phyloP scores from a whole-genome alignment of 1,140 invertebrate species.

The Heliconius congener region DNA sequence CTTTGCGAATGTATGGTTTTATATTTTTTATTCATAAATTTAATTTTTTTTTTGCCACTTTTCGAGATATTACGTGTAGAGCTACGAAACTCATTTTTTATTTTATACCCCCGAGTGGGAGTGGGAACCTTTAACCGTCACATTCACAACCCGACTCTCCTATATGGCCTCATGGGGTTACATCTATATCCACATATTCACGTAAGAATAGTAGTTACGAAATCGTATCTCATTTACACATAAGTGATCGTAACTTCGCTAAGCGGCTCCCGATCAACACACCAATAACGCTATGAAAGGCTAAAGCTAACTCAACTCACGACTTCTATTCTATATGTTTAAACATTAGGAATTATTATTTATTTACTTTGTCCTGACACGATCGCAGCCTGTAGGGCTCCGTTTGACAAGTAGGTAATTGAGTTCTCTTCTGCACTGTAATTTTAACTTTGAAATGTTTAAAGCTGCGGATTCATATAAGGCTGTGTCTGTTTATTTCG shows the following conservation, averaged over 20 bases:
- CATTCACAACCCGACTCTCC: no score
- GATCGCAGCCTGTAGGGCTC: not conserved
- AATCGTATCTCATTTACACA: conserved; percentile 46
- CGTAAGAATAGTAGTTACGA: conserved; percentile 9
- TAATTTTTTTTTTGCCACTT: no score
- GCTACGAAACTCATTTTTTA: no score
- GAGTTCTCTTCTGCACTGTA: not conserved
- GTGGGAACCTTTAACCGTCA: no score
- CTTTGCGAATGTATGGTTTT: no score
- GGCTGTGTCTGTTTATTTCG: not conserved
- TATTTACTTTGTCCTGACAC: not conserved
- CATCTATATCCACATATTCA: not conserved
- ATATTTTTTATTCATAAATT: no score
- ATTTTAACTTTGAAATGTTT: not conserved
- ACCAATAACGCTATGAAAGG: conserved; percentile 29
- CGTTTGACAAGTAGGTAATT: not conserved
- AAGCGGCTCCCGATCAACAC: conserved; percentile 28
- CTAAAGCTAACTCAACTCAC: conserved; percentile 20
- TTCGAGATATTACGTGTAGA: no score
- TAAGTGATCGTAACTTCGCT: conserved; percentile 45
- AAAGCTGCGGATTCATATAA: not conserved
- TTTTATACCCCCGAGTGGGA: no score
- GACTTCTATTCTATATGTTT: conserved; percentile 32
- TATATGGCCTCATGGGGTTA: not conserved
- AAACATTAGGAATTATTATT: conserved; percentile 5